These are phyloP conservation scores for Sebastes melanostomus DNA, from an alignment of 2,797 vertebrate species.

Conservation along the genomic window DNA sequence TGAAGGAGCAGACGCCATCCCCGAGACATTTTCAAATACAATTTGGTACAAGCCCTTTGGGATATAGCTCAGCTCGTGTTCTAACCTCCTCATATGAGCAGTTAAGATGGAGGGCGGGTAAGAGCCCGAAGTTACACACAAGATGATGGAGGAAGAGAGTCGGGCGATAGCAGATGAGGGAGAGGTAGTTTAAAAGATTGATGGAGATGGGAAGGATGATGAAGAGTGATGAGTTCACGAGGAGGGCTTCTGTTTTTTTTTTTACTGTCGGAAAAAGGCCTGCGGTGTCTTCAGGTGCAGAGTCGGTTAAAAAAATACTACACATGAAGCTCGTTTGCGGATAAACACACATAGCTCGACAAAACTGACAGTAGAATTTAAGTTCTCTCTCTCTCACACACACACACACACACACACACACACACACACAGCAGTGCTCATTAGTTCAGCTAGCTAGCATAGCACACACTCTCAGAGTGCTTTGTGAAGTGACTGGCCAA, in stretches of 20 bases:
- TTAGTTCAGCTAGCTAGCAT: conserved; percentile 79
- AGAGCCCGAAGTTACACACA: conserved; percentile 52
- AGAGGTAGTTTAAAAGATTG: conserved; percentile 68
- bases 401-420: conserved; percentile 48
- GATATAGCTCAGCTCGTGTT: conserved; percentile 41
- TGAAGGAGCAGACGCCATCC: conserved; percentile 17
- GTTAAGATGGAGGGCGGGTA: conserved; percentile 44
- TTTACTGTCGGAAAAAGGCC: neutral
- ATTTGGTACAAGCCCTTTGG: conserved; percentile 40
- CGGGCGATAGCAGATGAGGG: conserved; percentile 59
- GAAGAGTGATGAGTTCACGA: conserved; percentile 61
- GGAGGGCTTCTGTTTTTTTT: conserved; percentile 17
- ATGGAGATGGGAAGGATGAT: conserved; percentile 55
- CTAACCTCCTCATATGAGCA: conserved; percentile 44
- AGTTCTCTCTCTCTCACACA: conserved; percentile 23
- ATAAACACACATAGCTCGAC: conserved; percentile 37
- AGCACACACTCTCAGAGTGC: conserved; percentile 65
- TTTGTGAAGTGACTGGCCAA: conserved; percentile 76
- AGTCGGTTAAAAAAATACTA: conserved; percentile 8
- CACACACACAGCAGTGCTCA: conserved; percentile 61
- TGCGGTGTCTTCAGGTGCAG: conserved; percentile 18
- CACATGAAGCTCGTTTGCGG: conserved; percentile 9
- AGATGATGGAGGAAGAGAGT: conserved; percentile 62
- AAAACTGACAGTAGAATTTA: conserved; percentile 52
- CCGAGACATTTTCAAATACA: conserved; percentile 42